phyloP scores from a whole-genome alignment of 1,140 invertebrate genomes.

The Scylla paramamosain region DNA sequence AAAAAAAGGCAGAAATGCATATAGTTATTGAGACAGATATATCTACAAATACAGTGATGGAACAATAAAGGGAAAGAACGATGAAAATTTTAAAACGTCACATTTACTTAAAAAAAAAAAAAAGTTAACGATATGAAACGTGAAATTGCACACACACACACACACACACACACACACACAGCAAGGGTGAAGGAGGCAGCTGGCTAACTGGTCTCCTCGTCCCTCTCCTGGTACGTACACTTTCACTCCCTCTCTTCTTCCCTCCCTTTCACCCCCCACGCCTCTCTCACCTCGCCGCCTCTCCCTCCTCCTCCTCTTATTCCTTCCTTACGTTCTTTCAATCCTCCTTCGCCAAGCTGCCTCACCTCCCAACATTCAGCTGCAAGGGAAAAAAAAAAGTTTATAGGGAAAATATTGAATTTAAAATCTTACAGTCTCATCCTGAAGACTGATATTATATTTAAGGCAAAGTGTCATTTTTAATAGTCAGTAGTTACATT shows the following conservation, averaged over 20 bases:
- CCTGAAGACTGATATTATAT: too few species aligned
- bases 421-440: too few species aligned
- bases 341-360: background rate
- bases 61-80: background rate
- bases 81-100: too few species aligned
- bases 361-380: background rate
- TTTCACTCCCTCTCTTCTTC: background rate
- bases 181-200: too few species aligned
- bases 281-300: background rate
- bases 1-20: too few species aligned
- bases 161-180: constrained; percentile 8
- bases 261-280: background rate
- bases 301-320: background rate
- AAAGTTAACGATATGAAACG: background rate
- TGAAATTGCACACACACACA: background rate
- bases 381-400: too few species aligned
- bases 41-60: background rate
- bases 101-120: too few species aligned
- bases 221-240: background rate
- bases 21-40: background rate
- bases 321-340: background rate
- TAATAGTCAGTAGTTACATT: too few species aligned
- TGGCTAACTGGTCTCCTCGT: background rate
- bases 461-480: too few species aligned
- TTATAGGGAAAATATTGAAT: too few species aligned